Base-by-base conservation (phyloP, 2,888 invertebrate species). In the Sthenelais limicola region DNA sequence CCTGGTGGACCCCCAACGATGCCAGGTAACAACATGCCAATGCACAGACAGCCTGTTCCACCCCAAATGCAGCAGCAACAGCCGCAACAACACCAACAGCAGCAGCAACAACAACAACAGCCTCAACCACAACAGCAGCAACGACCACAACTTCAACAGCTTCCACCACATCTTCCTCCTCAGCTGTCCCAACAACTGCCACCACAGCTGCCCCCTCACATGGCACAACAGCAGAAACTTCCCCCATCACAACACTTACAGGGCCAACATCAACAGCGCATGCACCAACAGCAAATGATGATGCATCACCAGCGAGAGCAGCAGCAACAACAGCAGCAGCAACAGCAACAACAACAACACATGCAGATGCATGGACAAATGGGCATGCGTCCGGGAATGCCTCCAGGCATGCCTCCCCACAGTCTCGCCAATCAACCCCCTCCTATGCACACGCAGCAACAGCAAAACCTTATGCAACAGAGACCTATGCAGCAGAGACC, bases 221-320 rank as follows among this genome's bases (percentile, higher is more conserved):
- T 38, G 28, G 9, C 15, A 24, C 56, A 56, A 15, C 38, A 15
- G n/a, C 62, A 62, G 43, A n/a, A 35, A n/a, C n/a, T n/a, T n/a
- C n/a, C n/a, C n/a, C n/a, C n/a, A n/a, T n/a, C n/a, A n/a, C 52
- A n/a, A 88, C 90, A 91, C 1, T 75, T 72, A 62, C 78, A 73
- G 72, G 54, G 74, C 28, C 79, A 78, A 21, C 75, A 74, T 30
- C 76, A n/a, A 52, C 12, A 21, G 12, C 56, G 35, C 30, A 56
- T 56, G 15, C 56, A 32, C n/a, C n/a, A n/a, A n/a, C 56, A 56
- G 18, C 56, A 56, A 28, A 12, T n/a, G 9, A 15, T n/a, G 56
- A 28, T 21, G 62, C 62, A 9, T n/a, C 62, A 62, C 15, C 62
- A 62, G 24, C 62, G 43, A 38, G 9, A 24, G 35, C 56, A 56